A percentile compares a stretch with the other conserved stretches of the same genome.
Evolutionary conservation across 1,140 invertebrate genomes (phyloP).

Genomic region (Aphaenogaster floridana): DNA sequence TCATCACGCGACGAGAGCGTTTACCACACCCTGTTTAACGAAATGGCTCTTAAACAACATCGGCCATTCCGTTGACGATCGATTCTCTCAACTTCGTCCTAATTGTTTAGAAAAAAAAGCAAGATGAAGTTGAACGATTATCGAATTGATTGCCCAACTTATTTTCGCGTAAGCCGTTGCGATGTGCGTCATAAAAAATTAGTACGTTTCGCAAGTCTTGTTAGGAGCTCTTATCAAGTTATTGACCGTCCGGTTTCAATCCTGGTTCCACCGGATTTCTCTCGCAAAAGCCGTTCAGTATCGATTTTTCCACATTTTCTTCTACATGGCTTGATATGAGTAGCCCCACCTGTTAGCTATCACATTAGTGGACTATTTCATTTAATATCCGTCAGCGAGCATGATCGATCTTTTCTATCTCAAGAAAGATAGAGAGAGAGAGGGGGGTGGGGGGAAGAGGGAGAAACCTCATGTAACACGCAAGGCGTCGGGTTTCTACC

Average conservation of each 20-base stretch:
- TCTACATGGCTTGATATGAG: background rate
- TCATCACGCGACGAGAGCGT: background rate
- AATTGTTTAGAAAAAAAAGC: background rate
- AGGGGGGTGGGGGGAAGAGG: too few species aligned
- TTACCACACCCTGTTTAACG: background rate
- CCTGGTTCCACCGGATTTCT: slow-evolving; percentile 11
- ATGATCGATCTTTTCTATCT: background rate
- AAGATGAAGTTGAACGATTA: background rate
- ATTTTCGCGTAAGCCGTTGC: background rate
- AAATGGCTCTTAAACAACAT: background rate
- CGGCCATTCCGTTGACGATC: background rate
- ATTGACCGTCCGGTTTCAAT: background rate
- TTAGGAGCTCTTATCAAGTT: background rate
- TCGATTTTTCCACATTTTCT: background rate
- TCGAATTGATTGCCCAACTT: background rate
- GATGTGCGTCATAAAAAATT: background rate
- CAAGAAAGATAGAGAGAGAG: background rate
- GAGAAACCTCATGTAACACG: background rate
- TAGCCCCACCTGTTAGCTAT: background rate
- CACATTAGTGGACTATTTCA: background rate
- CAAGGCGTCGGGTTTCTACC: slow-evolving; percentile 21
- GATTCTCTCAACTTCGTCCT: background rate
- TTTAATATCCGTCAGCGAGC: background rate
- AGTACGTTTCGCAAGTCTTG: background rate
- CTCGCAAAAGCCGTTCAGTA: background rate